Evolutionary conservation across 2,888 invertebrate genomes (phyloP).

Genomic region (Rhingia campestris): DNA sequence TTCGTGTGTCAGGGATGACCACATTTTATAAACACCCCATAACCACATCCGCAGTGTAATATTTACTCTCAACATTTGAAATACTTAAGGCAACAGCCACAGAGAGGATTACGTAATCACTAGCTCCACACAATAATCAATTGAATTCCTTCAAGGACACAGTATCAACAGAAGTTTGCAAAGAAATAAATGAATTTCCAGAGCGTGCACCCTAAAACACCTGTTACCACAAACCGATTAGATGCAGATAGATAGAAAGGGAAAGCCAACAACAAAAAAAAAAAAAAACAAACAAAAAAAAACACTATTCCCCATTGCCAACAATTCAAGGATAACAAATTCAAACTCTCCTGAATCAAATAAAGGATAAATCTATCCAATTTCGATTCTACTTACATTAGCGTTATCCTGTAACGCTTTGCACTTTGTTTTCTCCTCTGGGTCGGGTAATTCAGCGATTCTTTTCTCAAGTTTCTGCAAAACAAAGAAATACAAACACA

Average conservation of each 20-base stretch:
- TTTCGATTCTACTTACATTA: constrained; percentile 85
- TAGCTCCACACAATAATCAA: constrained; percentile 47
- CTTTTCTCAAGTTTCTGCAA: constrained; percentile 87
- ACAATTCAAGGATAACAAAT: constrained; percentile 75
- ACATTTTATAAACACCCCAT: too few species aligned
- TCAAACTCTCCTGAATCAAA: constrained; percentile 8
- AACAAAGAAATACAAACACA: constrained; percentile 3
- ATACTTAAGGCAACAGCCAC: neutral
- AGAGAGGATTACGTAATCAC: constrained; percentile 47
- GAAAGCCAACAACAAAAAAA: constrained; percentile 7
- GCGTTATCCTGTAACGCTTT: constrained; percentile 89
- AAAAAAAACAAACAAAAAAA: constrained; percentile 4
- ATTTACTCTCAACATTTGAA: too few species aligned
- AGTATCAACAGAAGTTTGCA: constrained; percentile 31
- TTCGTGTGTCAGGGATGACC: too few species aligned
- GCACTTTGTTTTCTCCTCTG: constrained; percentile 87
- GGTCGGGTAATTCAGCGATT: constrained; percentile 86
- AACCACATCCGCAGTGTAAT: too few species aligned
- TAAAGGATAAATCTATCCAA: neutral
- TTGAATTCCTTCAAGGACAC: constrained; percentile 54
- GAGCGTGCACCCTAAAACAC: constrained; percentile 39
- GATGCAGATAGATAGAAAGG: neutral
- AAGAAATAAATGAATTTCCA: constrained; percentile 45
- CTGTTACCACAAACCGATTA: constrained; percentile 51
- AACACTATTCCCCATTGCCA: constrained; percentile 57